Percentiles rank a stretch among this genome's conserved stretches.
These are phyloP conservation scores for Mirounga angustirostris DNA, from an alignment of 2,113 vertebrate genomes.

Conservation along the genomic window DNA sequence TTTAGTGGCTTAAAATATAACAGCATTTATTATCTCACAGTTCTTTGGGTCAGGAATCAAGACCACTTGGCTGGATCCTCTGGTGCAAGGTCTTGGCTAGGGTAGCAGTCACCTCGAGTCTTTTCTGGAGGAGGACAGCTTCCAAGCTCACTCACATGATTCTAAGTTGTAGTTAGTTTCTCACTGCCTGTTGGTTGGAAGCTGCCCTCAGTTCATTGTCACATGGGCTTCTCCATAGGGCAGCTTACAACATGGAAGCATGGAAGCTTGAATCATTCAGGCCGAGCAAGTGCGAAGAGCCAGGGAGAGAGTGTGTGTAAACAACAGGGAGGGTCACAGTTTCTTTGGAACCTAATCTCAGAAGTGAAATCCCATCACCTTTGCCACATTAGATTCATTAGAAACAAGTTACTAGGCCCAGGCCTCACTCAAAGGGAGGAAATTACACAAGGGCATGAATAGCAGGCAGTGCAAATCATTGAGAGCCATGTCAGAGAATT, in stretches of 20 bases:
- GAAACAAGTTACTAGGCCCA: background rate
- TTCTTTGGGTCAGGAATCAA: slow-evolving; percentile 22
- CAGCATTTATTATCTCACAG: background rate
- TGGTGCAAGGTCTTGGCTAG: background rate
- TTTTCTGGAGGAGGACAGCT: background rate
- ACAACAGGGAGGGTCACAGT: background rate
- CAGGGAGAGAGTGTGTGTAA: background rate
- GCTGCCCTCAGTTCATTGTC: background rate
- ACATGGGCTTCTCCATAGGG: background rate
- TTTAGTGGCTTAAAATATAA: slow-evolving; percentile 4
- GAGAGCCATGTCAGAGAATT: background rate
- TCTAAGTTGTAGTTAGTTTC: background rate
- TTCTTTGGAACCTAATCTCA: background rate
- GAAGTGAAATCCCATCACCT: background rate
- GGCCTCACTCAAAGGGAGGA: background rate
- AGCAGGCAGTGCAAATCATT: background rate
- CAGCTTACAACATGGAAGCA: background rate
- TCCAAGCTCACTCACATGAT: background rate
- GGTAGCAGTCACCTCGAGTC: background rate
- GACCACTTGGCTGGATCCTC: background rate
- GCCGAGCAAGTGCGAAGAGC: background rate
- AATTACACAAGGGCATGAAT: background rate
- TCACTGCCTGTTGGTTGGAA: background rate
- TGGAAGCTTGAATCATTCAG: background rate
- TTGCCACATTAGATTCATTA: background rate